Base-by-base conservation (phyloP, 2,113 vertebrate genomes). In the Regulus satrapa region DNA sequence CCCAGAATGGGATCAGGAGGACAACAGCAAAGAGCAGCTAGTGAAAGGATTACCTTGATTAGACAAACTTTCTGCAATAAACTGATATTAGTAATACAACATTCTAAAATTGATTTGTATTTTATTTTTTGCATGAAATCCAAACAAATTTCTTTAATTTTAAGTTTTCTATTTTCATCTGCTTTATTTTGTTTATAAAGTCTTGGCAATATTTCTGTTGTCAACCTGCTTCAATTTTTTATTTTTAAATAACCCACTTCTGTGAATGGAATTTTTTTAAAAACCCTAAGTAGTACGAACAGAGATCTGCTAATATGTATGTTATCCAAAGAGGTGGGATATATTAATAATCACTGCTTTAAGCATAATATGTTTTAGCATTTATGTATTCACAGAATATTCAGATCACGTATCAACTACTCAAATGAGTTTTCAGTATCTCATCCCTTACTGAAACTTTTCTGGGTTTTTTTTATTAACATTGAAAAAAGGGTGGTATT, bases 401-500 rank as follows among this genome's bases (percentile, higher is more conserved):
- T 95, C 56, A 86, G 43, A 90, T 84, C 45, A 72, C 49, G 36
- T 69, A 90, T 32, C 32, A 62, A 31, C 64, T 78, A 81, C 29
- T 40, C 69, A 91, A 95, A 92, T 62, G 71, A 91, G 73, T 79
- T 66, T 82, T 41, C 54, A 46, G 9, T 48, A 51, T 61, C 38
- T 90, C 29, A 85, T 48, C 66, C 32, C n/a, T 84, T 49, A 62
- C 10, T 62, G 32, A 86, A 67, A 77, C 28, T 32, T 55, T 10
- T 6, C 31, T 23, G 43, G 2, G 2, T 16, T 23, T 36, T 52
- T 67, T 36, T 66, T 48, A 54, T 67, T n/a, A 71, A 29, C 46
- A 82, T 2, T 34, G 77, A 88, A 82, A 76, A 8, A 48, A 76
- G 20, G 48, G 13, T 11, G 40, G 73, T 61, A 28, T 41, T 41